A percentile compares a stretch with the other conserved stretches of the same genome.
These are phyloP conservation scores for Lucinisca nassula DNA, from an alignment of 2,888 invertebrate genomes.

Conservation along the genomic window DNA sequence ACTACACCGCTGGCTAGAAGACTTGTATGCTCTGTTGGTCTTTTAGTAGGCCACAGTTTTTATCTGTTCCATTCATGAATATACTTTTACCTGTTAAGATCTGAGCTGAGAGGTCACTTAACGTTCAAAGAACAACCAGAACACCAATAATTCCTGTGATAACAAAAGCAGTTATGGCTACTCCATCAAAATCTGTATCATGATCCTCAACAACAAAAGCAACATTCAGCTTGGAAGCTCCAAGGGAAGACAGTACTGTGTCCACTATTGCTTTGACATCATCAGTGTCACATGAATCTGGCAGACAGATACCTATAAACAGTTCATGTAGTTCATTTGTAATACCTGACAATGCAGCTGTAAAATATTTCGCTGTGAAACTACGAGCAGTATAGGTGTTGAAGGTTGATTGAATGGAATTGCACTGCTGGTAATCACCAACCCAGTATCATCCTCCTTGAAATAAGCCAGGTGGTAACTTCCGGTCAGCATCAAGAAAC, in stretches of 20 bases:
- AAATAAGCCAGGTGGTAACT: constrained; percentile 37
- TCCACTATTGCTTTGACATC: background rate
- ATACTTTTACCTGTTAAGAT: background rate
- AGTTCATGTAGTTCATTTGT: background rate
- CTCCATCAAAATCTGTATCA: background rate
- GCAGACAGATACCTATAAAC: constrained; percentile 45
- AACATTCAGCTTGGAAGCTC: background rate
- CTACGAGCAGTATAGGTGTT: constrained; percentile 15
- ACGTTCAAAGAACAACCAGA: background rate
- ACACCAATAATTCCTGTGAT: background rate
- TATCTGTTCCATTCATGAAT: background rate
- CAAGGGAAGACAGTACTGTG: background rate
- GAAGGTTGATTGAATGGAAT: background rate
- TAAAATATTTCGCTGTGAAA: constrained; percentile 47
- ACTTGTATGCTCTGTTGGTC: background rate
- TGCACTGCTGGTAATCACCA: constrained; percentile 52
- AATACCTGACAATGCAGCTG: background rate
- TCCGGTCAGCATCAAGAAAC: constrained; percentile 44
- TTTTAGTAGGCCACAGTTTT: background rate
- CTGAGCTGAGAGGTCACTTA: background rate
- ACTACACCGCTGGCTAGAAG: background rate
- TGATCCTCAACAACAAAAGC: background rate
- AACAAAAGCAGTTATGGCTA: background rate
- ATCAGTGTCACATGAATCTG: constrained; percentile 31
- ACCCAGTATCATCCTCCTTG: constrained; percentile 40